Base-by-base conservation (phyloP, 2,113 vertebrate genomes). In the Leptodactylus fuscus region DNA sequence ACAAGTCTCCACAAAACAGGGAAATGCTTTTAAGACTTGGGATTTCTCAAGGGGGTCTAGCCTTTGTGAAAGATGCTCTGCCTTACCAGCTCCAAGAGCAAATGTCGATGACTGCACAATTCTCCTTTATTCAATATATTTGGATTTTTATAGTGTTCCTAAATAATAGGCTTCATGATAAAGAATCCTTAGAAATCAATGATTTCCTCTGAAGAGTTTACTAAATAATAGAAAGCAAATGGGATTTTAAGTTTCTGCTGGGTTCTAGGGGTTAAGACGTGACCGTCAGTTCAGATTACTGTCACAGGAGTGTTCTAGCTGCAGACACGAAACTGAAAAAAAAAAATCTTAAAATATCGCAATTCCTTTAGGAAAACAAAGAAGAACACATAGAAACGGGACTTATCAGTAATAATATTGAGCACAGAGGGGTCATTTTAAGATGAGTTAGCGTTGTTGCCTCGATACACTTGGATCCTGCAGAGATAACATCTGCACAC, bases 31-130 rank as follows among this genome's bases (percentile, higher is more conserved):
- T 93, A 92, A 90, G 87, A 91, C 87, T 10, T 44, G 80, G 74
- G 65, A 87, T 83, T 89, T 90, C 94, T 91, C 92, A 92, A 90
- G 94, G 88, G 95, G 53, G 94, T 89, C 44, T 2, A 84, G 92
- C 90, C 94, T 89, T 80, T 86, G 91, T 91, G 92, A 93, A 93
- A 89, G 92, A 89, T 92, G 91, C 92, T 92, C 90, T 93, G 92
- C 93, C 91, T 90, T 38, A n/a, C n/a, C 32, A 41, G 22, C 12
- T 22, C 34, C 34, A 24, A 27, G 36, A 41, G 22, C 18, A 16
- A 62, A 60, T 44, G 53, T 27, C 53, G 22, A n/a, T 5, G 8
- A 44, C 53, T 62, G n/a, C 22, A 16, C n/a, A 22, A 24, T 2
- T 34, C 53, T 12, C 13, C 44, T 1, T 27, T 22, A 22, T 60